These are phyloP conservation scores for Borostomias antarcticus DNA, from an alignment of 2,797 vertebrate genomes.

Conservation along the genomic window DNA sequence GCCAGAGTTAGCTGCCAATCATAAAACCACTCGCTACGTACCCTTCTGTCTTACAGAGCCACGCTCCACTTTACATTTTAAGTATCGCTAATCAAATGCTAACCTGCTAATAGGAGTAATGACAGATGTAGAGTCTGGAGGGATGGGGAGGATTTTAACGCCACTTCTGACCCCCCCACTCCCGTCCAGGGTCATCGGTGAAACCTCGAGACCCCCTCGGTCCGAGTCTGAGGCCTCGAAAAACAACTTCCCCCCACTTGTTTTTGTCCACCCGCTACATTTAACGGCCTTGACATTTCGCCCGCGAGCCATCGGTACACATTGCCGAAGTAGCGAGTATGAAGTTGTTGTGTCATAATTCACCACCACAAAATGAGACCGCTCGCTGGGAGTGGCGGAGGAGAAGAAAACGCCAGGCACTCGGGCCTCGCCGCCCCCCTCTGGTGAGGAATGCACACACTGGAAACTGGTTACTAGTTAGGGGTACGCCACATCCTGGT, in stretches of 20 bases:
- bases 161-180: constrained; percentile 31
- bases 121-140: constrained; percentile 33
- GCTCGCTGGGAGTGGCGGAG: constrained; percentile 79
- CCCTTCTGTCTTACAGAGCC: constrained; percentile 12
- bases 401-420: constrained; percentile 79
- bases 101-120: constrained; percentile 24
- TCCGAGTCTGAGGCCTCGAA: constrained; percentile 55
- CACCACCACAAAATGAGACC: constrained; percentile 81
- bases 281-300: constrained; percentile 76
- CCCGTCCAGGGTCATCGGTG: constrained; percentile 35
- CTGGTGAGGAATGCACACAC: constrained; percentile 84
- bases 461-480: constrained; percentile 77
- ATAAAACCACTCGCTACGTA: constrained; percentile 38
- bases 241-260: constrained; percentile 62
- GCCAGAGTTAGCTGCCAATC: constrained; percentile 56
- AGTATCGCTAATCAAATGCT: constrained; percentile 42
- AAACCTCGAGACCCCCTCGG: constrained; percentile 18
- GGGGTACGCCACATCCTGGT: constrained; percentile 86
- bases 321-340: constrained; percentile 71
- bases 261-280: constrained; percentile 65
- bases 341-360: constrained; percentile 82
- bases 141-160: constrained; percentile 56
- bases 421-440: constrained; percentile 80
- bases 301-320: constrained; percentile 74
- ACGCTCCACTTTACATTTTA: constrained; percentile 32